These are phyloP conservation scores for Notamacropus eugenii DNA, from an alignment of 2,797 vertebrate species.

Conservation along the genomic window DNA sequence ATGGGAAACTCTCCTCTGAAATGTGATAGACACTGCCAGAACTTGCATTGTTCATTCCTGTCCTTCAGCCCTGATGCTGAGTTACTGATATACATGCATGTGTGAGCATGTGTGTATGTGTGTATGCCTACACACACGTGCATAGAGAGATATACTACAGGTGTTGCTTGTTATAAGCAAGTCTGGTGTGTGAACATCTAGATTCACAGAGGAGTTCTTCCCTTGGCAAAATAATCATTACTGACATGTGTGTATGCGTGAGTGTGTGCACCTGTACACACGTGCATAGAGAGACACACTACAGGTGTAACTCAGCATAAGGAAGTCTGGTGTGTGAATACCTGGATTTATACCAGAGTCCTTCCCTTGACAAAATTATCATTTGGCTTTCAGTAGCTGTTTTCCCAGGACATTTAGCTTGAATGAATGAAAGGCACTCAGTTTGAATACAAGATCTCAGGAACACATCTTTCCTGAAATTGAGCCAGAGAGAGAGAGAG, in stretches of 20 bases:
- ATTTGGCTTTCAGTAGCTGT: constrained; percentile 24
- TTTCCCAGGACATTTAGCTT: not conserved
- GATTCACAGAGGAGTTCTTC: constrained; percentile 17
- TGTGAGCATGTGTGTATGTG: not conserved
- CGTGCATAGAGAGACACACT: fast-evolving
- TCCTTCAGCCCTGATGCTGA: constrained; percentile 44
- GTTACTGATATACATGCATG: not conserved
- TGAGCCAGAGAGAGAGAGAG: not conserved
- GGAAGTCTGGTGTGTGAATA: constrained; percentile 8
- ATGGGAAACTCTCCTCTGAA: constrained; percentile 49
- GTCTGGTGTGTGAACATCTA: constrained; percentile 17
- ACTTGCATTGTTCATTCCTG: not conserved
- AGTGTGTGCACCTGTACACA: too few relatives aligned
- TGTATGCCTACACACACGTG: not conserved
- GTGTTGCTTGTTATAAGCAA: not conserved
- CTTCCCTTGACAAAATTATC: constrained; percentile 42
- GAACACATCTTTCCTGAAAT: constrained; percentile 40
- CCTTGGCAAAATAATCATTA: constrained; percentile 12
- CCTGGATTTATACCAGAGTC: not conserved
- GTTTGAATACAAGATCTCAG: constrained; percentile 53
- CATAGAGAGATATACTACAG: not conserved
- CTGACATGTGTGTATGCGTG: too few relatives aligned
- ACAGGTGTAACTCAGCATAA: not conserved
- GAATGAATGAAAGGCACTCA: constrained; percentile 32
- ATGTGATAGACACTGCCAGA: constrained; percentile 6